phyloP scores from a whole-genome alignment of 2,797 vertebrate genomes.

The Scleropages formosus region DNA sequence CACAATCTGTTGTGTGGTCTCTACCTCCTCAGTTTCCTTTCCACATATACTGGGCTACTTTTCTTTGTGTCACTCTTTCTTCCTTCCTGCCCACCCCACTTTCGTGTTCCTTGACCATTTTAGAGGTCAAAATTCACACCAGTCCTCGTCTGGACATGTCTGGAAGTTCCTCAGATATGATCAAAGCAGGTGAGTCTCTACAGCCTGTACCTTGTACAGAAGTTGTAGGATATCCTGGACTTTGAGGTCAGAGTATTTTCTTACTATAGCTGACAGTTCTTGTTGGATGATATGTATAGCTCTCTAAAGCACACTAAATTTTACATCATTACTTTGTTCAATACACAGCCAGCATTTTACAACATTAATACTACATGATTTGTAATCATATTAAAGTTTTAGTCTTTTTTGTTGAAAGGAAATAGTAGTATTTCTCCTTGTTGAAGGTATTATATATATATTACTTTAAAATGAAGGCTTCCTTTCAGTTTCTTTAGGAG shows the following conservation, averaged over 20 bases:
- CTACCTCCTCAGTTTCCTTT: conserved; percentile 16
- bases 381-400: no score
- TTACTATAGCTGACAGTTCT: background rate
- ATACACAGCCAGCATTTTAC: background rate
- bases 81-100: conserved; percentile 35
- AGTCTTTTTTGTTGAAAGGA: background rate
- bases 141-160: conserved; percentile 56
- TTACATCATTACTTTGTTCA: background rate
- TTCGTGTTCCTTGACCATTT: conserved; percentile 44
- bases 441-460: conserved; percentile 1
- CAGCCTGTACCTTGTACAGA: conserved; percentile 30
- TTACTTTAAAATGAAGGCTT: background rate
- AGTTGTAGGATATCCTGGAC: conserved; percentile 15
- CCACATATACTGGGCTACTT: conserved; percentile 7
- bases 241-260: background rate
- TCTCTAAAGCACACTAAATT: background rate
- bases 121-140: conserved; percentile 58
- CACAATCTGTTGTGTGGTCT: background rate
- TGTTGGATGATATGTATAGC: conserved; percentile 3
- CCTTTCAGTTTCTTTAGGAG: background rate
- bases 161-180: conserved; percentile 54
- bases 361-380: no score
- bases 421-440: background rate
- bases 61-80: conserved; percentile 38
- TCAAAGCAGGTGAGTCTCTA: conserved; percentile 55